These are phyloP conservation scores for Drosophila triauraria DNA, from an alignment of 1,140 invertebrate species.

Conservation along the genomic window DNA sequence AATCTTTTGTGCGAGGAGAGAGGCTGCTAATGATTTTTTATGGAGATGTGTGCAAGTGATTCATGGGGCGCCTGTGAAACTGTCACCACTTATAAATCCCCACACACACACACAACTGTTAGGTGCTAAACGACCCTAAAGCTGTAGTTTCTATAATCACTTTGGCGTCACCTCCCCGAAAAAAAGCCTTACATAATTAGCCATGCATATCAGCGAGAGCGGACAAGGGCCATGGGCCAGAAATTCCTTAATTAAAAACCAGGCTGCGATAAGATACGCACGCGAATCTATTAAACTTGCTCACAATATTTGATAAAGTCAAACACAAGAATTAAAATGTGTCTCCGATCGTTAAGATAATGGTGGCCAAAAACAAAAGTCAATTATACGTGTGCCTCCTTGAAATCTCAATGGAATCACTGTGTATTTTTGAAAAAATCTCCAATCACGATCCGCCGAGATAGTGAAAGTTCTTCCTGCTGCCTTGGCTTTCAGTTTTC, in stretches of 20 bases:
- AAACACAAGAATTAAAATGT: slow-evolving; percentile 64
- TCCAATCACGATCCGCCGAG: slow-evolving; percentile 15
- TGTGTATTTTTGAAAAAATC: slow-evolving; percentile 26
- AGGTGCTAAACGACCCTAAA: slow-evolving; percentile 36
- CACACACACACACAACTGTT: not conserved
- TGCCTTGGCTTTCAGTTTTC: slow-evolving; percentile 10
- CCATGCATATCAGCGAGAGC: slow-evolving; percentile 34
- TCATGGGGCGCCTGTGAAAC: slow-evolving; percentile 36
- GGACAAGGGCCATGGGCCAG: slow-evolving; percentile 29
- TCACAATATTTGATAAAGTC: slow-evolving; percentile 44
- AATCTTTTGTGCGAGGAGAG: slow-evolving; percentile 18
- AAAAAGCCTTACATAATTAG: slow-evolving; percentile 34
- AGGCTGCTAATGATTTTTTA: slow-evolving; percentile 69
- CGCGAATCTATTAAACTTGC: slow-evolving; percentile 19
- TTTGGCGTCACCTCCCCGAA: slow-evolving; percentile 24
- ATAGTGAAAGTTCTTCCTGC: slow-evolving; percentile 48
- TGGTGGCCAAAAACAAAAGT: slow-evolving; percentile 1
- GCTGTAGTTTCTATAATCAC: slow-evolving; percentile 15
- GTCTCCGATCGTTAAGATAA: slow-evolving; percentile 57
- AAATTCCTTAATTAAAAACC: slow-evolving; percentile 52
- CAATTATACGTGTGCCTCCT: slow-evolving; percentile 18
- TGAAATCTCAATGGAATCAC: slow-evolving; percentile 15
- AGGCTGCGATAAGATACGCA: slow-evolving; percentile 34
- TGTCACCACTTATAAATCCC: slow-evolving; percentile 22
- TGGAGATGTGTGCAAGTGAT: slow-evolving; percentile 36